These are phyloP conservation scores for Heloderma charlesbogerti DNA, from an alignment of 2,113 vertebrate genomes.

Conservation along the genomic window DNA sequence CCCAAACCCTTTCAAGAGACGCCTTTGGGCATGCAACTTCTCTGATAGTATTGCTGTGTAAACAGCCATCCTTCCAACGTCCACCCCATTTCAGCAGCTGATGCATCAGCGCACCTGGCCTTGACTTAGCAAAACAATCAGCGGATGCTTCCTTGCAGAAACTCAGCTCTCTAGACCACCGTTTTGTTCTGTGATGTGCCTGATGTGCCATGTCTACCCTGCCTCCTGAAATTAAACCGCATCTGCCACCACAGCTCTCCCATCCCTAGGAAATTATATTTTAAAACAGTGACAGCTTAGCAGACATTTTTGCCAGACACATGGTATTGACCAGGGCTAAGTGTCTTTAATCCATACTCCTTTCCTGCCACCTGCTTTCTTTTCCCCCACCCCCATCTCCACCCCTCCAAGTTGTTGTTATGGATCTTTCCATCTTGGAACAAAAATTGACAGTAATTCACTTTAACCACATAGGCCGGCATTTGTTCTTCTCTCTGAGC, in stretches of 20 bases:
- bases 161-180: constrained; percentile 8
- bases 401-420: constrained; percentile 11
- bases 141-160: background rate
- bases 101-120: background rate
- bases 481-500: constrained; percentile 40
- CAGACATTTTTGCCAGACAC: background rate
- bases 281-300: background rate
- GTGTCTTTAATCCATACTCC: constrained; percentile 13
- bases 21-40: too few species aligned
- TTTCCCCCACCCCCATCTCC: background rate
- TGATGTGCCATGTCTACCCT: background rate
- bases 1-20: too few species aligned
- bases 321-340: constrained; percentile 7
- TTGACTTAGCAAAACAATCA: constrained; percentile 38
- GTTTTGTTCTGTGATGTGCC: background rate
- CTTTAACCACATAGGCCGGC: constrained; percentile 36
- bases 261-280: constrained; percentile 6
- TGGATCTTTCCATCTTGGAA: constrained; percentile 26
- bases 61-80: constrained; percentile 51
- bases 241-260: background rate
- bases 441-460: constrained; percentile 41
- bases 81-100: constrained; percentile 41
- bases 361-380: background rate
- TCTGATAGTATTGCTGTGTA: constrained; percentile 50
- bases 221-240: background rate